phyloP scores from a whole-genome alignment of 2,797 vertebrate genomes.

The Synanceia verrucosa region DNA sequence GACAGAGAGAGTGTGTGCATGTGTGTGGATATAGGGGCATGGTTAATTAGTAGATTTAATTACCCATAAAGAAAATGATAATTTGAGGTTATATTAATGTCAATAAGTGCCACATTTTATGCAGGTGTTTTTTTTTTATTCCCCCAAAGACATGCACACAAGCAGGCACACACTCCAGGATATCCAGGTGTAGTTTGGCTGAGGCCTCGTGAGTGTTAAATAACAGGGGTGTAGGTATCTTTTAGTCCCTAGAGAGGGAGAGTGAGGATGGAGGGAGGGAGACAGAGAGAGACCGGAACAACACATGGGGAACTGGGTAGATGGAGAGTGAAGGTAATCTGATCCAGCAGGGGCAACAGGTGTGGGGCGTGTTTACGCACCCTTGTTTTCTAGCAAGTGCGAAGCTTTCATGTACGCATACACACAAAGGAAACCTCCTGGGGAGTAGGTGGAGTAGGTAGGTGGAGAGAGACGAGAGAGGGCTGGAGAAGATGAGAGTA shows the following conservation, averaged over 20 bases:
- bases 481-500: background rate
- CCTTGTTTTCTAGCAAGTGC: slow-evolving; percentile 44
- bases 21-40: background rate
- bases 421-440: slow-evolving; percentile 6
- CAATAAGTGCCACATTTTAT: slow-evolving; percentile 17
- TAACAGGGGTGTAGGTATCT: slow-evolving; percentile 66
- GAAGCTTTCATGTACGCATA: slow-evolving; percentile 17
- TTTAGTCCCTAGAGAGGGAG: slow-evolving; percentile 43
- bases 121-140: slow-evolving; percentile 14
- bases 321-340: slow-evolving; percentile 54
- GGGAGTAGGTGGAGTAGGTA: slow-evolving; percentile 5
- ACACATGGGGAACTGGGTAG: slow-evolving; percentile 37
- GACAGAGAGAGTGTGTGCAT: no score
- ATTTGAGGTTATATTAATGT: slow-evolving; percentile 50
- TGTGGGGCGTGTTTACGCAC: slow-evolving; percentile 57
- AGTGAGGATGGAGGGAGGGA: slow-evolving; percentile 22
- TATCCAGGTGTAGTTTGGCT: slow-evolving; percentile 51
- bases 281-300: background rate
- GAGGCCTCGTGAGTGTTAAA: slow-evolving; percentile 70
- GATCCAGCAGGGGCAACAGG: slow-evolving; percentile 68
- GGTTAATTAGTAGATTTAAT: slow-evolving; percentile 59
- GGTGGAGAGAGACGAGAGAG: slow-evolving; percentile 4
- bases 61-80: slow-evolving; percentile 40
- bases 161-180: slow-evolving; percentile 33
- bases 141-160: slow-evolving; percentile 12